A percentile compares a stretch with the other conserved stretches of the same genome.
Evolutionary conservation across 2,113 vertebrate species (phyloP).

Genomic region (Hippopotamus amphibius): DNA sequence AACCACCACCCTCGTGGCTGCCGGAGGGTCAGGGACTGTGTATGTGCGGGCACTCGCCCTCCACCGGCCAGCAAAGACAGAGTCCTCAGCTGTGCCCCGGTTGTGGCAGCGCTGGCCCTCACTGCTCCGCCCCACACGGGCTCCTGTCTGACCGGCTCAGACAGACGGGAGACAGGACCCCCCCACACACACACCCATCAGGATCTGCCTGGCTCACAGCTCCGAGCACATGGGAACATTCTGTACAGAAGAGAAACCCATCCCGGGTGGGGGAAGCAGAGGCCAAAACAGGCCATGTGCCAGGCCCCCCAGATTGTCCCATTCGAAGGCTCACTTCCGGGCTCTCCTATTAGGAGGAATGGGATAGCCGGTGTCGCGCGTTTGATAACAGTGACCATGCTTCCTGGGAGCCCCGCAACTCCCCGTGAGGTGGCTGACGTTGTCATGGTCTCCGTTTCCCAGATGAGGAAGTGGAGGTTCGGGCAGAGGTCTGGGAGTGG

Average conservation of each 20-base stretch:
- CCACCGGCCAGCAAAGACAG: too few relatives aligned
- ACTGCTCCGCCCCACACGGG: background rate
- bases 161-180: accelerated
- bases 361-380: accelerated
- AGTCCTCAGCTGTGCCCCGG: background rate
- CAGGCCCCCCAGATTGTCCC: background rate
- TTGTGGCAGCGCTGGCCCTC: accelerated
- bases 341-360: background rate
- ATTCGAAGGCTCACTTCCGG: background rate
- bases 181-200: background rate
- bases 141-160: background rate
- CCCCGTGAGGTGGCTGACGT: background rate
- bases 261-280: background rate
- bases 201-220: background rate
- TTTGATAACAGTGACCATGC: background rate
- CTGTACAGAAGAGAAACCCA: background rate
- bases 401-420: background rate
- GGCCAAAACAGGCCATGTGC: background rate
- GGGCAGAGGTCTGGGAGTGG: background rate
- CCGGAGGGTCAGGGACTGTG: accelerated
- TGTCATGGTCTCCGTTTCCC: background rate
- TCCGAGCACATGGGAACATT: accelerated
- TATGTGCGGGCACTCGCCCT: background rate
- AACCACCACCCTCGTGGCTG: background rate
- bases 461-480: background rate